Evolutionary conservation across 2,113 vertebrate genomes (phyloP).

Genomic region (Lophotis ruficrista): DNA sequence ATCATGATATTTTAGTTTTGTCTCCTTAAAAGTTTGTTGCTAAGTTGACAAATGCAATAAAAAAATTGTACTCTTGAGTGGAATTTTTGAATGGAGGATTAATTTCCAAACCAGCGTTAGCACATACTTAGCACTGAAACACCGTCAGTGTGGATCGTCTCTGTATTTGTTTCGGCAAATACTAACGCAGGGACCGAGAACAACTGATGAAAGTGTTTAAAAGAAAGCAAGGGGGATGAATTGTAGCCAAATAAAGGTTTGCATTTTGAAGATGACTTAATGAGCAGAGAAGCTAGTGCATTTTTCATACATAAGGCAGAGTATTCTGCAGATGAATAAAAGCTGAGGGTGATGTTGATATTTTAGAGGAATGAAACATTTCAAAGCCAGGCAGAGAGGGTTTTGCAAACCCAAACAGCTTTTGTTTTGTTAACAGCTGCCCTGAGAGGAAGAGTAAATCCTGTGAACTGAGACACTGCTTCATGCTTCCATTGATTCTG

Average conservation of each 20-base stretch:
- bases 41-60: neutral
- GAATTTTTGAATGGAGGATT: neutral
- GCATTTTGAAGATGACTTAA: neutral
- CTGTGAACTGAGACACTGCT: neutral
- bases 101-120: neutral
- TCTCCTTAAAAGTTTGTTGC: neutral
- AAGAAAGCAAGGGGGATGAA: neutral
- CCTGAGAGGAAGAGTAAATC: neutral
- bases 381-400: neutral
- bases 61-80: neutral
- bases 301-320: neutral
- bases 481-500: neutral
- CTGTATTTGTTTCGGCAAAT: neutral
- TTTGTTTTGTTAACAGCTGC: neutral
- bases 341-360: neutral
- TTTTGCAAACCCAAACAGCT: neutral
- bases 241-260: neutral
- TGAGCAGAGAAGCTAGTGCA: neutral
- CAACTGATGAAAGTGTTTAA: neutral
- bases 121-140: neutral
- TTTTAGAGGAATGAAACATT: neutral
- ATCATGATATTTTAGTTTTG: neutral
- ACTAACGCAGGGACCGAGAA: neutral
- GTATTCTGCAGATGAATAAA: neutral
- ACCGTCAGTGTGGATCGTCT: accelerated